phyloP scores from a whole-genome alignment of 2,888 invertebrate species.

The Phorcus lineatus region DNA sequence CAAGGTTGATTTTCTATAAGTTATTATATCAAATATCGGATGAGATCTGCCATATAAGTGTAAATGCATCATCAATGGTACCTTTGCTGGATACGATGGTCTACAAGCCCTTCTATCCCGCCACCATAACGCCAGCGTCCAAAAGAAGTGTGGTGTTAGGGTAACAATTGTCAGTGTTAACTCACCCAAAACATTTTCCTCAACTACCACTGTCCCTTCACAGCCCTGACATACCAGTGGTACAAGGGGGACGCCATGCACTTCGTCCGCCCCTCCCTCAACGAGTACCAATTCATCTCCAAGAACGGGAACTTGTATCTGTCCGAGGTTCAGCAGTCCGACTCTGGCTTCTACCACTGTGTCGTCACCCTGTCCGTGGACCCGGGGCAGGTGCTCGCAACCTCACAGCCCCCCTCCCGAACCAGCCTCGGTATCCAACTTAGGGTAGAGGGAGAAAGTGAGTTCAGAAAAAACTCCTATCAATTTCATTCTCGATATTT shows the following conservation, averaged over 20 bases:
- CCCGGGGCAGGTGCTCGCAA: slow-evolving; percentile 46
- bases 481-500: background rate
- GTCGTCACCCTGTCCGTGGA: slow-evolving; percentile 40
- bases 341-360: slow-evolving; percentile 54
- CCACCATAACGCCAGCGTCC: too few species aligned
- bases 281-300: slow-evolving; percentile 89
- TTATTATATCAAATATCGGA: too few species aligned
- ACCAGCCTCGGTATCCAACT: slow-evolving; percentile 59
- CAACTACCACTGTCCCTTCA: background rate
- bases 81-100: too few species aligned
- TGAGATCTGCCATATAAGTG: too few species aligned
- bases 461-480: slow-evolving; percentile 27
- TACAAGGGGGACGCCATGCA: slow-evolving; percentile 91
- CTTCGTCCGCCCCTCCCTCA: slow-evolving; percentile 93
- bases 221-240: slow-evolving; percentile 84
- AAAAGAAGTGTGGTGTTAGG: too few species aligned
- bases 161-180: too few species aligned
- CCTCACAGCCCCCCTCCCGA: slow-evolving; percentile 36
- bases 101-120: too few species aligned
- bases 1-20: too few species aligned
- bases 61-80: too few species aligned
- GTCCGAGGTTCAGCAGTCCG: slow-evolving; percentile 90
- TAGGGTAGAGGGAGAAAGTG: slow-evolving; percentile 49
- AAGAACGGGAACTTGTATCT: slow-evolving; percentile 95
- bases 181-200: too few species aligned